phyloP scores from a whole-genome alignment of 2,888 invertebrate species.

The Thumatha senex region DNA sequence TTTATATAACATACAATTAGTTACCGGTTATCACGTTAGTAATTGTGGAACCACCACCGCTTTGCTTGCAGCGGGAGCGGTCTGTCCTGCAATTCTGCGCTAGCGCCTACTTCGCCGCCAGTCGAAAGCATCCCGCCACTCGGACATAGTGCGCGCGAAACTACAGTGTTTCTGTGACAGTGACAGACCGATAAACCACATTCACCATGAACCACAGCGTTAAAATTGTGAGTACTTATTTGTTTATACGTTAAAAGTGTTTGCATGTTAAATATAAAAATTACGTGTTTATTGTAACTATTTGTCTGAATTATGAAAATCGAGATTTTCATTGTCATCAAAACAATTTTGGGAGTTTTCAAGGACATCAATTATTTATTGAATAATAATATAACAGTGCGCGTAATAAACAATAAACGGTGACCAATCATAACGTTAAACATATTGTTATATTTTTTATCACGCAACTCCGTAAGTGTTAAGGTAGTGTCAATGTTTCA shows the following conservation, averaged over 20 bases:
- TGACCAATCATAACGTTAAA: constrained; percentile 5
- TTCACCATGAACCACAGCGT: constrained; percentile 68
- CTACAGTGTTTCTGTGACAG: constrained; percentile 69
- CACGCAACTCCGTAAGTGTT: constrained; percentile 9
- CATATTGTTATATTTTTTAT: constrained; percentile 6
- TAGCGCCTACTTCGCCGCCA: constrained; percentile 40
- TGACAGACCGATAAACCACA: constrained; percentile 44
- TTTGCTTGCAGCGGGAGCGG: constrained; percentile 69
- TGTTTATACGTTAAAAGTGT: constrained; percentile 6
- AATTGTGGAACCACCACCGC: constrained; percentile 66
- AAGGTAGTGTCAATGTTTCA: constrained; percentile 32
- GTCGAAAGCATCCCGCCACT: constrained; percentile 59
- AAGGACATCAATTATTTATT: constrained; percentile 3
- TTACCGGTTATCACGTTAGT: constrained; percentile 37
- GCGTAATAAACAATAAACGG: constrained; percentile 9
- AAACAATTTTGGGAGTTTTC: background rate
- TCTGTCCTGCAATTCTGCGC: constrained; percentile 47
- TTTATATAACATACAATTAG: constrained; percentile 42
- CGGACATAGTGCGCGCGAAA: constrained; percentile 56
- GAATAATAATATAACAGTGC: constrained; percentile 14
- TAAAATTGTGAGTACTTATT: constrained; percentile 66
- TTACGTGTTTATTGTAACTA: background rate
- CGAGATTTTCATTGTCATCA: background rate
- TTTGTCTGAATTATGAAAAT: constrained; percentile 2
- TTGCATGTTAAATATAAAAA: background rate